Conservation (phyloP, 2,797 vertebrate species). For the Chaunax sp. region DNA sequence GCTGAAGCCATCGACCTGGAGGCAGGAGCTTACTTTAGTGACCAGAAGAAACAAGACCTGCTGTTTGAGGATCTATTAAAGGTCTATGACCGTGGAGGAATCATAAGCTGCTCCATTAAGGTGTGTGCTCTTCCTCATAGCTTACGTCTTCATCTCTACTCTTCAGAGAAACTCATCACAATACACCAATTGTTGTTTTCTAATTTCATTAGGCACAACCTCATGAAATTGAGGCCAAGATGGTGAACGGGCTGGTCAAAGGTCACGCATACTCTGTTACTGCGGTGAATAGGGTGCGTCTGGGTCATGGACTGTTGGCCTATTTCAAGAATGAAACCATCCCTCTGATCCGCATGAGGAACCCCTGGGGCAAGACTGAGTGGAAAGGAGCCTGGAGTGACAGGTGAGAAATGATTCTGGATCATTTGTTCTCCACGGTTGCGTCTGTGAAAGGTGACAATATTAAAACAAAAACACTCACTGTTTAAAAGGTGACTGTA, state of each 20-base stretch:
- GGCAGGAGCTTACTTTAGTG: conserved; percentile 57
- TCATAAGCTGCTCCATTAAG: conserved; percentile 93
- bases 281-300: conserved; percentile 85
- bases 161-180: background rate
- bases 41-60: conserved; percentile 80
- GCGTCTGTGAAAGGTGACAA: background rate
- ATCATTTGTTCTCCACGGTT: background rate
- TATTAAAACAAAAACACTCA: rapidly evolving
- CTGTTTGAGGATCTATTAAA: conserved; percentile 91
- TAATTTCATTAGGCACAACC: conserved; percentile 75
- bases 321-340: conserved; percentile 89
- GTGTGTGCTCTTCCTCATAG: conserved; percentile 70
- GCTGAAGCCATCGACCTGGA: conserved; percentile 87
- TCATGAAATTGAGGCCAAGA: conserved; percentile 80
- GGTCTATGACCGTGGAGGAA: conserved; percentile 86
- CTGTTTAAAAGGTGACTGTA: no score
- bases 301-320: conserved; percentile 86
- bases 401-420: conserved; percentile 75
- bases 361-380: conserved; percentile 94
- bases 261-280: conserved; percentile 95
- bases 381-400: conserved; percentile 96
- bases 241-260: conserved; percentile 86
- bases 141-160: background rate
- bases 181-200: background rate
- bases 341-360: conserved; percentile 93